These are phyloP conservation scores for Papilio machaon DNA, from an alignment of 1,140 invertebrate genomes.

Conservation along the genomic window DNA sequence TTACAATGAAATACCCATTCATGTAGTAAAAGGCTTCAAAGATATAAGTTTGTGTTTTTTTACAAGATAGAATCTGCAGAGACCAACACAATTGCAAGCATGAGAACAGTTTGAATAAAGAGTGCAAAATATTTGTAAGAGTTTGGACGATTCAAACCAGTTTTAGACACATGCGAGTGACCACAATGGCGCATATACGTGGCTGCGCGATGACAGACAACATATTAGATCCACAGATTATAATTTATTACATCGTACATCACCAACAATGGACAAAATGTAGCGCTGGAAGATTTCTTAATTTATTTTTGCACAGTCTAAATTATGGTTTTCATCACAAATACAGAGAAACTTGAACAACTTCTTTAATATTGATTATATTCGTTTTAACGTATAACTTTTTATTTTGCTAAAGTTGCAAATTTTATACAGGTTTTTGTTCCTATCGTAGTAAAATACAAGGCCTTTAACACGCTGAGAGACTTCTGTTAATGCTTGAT, in stretches of 20 bases:
- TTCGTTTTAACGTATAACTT: neutral
- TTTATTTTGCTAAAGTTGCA: neutral
- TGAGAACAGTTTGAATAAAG: neutral
- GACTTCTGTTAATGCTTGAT: neutral
- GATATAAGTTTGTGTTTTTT: neutral
- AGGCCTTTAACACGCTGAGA: neutral
- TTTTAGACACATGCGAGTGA: neutral
- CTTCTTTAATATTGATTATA: neutral
- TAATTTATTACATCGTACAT: neutral
- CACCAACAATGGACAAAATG: neutral
- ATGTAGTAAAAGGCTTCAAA: neutral
- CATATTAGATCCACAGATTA: neutral
- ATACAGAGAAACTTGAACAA: neutral
- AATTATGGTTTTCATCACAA: neutral
- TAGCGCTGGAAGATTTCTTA: neutral
- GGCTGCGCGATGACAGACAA: neutral
- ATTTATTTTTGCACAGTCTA: neutral
- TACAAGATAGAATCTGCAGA: neutral
- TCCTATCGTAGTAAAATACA: neutral
- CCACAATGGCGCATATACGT: neutral
- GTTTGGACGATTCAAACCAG: neutral
- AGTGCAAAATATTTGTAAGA: no score
- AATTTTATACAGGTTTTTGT: neutral
- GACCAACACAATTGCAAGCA: neutral
- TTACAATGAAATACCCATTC: no score